phyloP scores from a whole-genome alignment of 2,888 invertebrate species.

The Leptinotarsa rubiginosa region DNA sequence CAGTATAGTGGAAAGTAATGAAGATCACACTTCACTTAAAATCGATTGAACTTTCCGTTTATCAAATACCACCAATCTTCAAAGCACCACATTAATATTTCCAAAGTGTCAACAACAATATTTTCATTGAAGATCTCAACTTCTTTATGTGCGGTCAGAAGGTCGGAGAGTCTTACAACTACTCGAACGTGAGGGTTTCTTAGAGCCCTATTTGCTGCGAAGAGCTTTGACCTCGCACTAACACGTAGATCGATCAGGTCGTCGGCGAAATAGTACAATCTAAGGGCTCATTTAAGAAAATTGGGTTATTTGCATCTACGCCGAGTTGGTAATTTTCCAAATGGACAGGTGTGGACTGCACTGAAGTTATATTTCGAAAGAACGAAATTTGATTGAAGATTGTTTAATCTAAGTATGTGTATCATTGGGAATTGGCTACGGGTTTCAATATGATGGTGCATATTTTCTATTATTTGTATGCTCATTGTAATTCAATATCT shows the following conservation, averaged over 20 bases:
- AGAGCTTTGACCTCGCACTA: slow-evolving; percentile 41
- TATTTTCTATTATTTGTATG: too few species aligned
- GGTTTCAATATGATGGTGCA: too few species aligned
- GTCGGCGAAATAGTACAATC: slow-evolving; percentile 38
- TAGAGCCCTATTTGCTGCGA: slow-evolving; percentile 13
- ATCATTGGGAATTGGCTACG: too few species aligned
- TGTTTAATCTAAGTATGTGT: background rate
- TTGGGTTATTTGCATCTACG: slow-evolving; percentile 45
- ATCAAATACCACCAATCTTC: background rate
- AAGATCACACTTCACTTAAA: background rate
- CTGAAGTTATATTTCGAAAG: background rate
- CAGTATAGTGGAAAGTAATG: background rate
- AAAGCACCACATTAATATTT: background rate
- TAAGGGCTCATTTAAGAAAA: slow-evolving; percentile 45
- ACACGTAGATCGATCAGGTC: slow-evolving; percentile 41
- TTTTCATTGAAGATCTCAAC: background rate
- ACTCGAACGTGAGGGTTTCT: background rate
- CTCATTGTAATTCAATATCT: too few species aligned
- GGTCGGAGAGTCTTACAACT: background rate
- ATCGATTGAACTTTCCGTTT: background rate
- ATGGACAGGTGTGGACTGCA: slow-evolving; percentile 17
- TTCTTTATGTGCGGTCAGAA: background rate
- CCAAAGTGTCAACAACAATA: background rate
- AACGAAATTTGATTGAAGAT: background rate
- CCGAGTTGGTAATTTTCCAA: slow-evolving; percentile 28